A percentile compares a stretch with the other conserved stretches of the same genome.
Conservation (phyloP, 2,888 invertebrate genomes). For the Periphyllus acericola region DNA sequence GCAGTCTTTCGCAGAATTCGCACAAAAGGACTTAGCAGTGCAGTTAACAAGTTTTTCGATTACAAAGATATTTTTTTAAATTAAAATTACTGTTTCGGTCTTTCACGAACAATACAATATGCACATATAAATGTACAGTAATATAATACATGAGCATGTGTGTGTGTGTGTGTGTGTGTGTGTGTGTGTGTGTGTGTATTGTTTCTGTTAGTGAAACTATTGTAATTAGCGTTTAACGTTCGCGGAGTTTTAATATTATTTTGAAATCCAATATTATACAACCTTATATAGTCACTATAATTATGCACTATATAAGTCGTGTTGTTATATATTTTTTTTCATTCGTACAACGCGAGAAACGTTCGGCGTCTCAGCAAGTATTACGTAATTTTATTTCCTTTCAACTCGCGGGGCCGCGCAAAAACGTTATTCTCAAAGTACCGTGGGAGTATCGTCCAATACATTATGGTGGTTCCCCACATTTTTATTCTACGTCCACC, state of each 20-base stretch:
- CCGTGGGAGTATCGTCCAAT: too few species aligned
- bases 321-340: too few species aligned
- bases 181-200: not conserved
- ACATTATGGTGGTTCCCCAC: too few species aligned
- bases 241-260: not conserved
- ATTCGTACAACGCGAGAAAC: too few species aligned
- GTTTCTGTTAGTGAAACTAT: not conserved
- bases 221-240: not conserved
- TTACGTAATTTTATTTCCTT: too few species aligned
- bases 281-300: too few species aligned
- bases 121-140: not conserved
- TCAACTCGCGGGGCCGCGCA: too few species aligned
- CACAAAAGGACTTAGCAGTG: not conserved
- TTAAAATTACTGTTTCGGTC: slow-evolving; percentile 2
- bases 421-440: too few species aligned
- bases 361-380: too few species aligned
- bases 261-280: too few species aligned
- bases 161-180: not conserved
- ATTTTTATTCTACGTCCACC: too few species aligned
- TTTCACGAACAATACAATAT: not conserved
- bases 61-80: slow-evolving; percentile 18
- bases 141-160: not conserved
- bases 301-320: too few species aligned
- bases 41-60: slow-evolving; percentile 47
- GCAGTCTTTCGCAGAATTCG: slow-evolving; percentile 9